phyloP scores from a whole-genome alignment of 1,140 invertebrate genomes.

The Prorops nasuta region DNA sequence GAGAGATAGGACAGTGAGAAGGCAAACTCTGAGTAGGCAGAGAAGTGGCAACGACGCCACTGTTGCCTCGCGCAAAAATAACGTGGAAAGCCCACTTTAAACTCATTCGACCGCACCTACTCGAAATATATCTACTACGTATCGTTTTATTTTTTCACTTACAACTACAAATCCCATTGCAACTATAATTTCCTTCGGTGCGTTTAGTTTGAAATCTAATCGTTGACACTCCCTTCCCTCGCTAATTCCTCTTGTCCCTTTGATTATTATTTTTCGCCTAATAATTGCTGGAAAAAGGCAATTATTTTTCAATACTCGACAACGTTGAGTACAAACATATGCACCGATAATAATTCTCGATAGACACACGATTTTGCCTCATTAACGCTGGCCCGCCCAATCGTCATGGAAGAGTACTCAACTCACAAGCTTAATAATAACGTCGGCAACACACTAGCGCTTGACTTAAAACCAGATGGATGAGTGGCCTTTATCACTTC shows the following conservation, averaged over 20 bases:
- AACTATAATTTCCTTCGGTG: too few relatives aligned
- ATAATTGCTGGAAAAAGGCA: too few relatives aligned
- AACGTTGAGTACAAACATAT: too few relatives aligned
- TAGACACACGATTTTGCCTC: constrained; percentile 11
- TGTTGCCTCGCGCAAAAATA: constrained; percentile 36
- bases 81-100: constrained; percentile 34
- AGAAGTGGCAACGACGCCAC: constrained; percentile 34
- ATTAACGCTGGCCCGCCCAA: constrained; percentile 10
- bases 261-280: too few relatives aligned
- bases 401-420: constrained; percentile 14
- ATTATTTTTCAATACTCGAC: too few relatives aligned
- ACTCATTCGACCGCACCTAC: constrained; percentile 18
- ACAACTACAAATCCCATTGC: too few relatives aligned
- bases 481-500: constrained; percentile 19
- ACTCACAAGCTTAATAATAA: constrained; percentile 15
- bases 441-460: constrained; percentile 4
- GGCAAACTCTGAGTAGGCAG: constrained; percentile 8
- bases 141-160: too few relatives aligned
- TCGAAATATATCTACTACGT: constrained; percentile 18
- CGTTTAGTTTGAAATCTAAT: too few relatives aligned
- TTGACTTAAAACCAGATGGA: constrained; percentile 19
- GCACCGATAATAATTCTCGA: constrained; percentile 4
- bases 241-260: too few relatives aligned
- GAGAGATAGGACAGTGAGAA: neutral
- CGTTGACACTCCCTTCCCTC: too few relatives aligned